phyloP scores from a whole-genome alignment of 2,797 vertebrate species.

The Anguilla marmorata region DNA sequence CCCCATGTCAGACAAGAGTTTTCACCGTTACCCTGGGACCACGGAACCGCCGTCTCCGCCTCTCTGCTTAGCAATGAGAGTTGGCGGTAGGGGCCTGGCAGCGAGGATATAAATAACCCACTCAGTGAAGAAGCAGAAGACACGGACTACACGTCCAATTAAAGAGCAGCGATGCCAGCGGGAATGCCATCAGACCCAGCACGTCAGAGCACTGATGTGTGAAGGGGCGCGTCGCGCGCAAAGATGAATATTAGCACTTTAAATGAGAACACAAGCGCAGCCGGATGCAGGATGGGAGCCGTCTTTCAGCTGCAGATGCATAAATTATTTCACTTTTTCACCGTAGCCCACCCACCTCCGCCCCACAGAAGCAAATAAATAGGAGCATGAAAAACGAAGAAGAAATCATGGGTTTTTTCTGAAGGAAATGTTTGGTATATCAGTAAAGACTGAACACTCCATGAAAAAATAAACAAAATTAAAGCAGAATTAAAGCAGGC shows the following conservation, averaged over 20 bases:
- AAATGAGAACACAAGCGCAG: not conserved
- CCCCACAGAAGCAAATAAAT: not conserved
- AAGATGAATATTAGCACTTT: conserved; percentile 28
- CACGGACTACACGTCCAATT: conserved; percentile 26
- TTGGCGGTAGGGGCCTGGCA: not conserved
- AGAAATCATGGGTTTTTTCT: not conserved
- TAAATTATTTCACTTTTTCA: conserved; percentile 13
- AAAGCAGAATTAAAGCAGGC: conserved; percentile 3
- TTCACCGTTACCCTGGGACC: not conserved
- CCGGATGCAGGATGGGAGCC: not conserved
- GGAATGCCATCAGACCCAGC: conserved; percentile 18
- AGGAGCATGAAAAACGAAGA: too few relatives aligned
- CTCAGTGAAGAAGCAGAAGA: not conserved
- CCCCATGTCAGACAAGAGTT: not conserved
- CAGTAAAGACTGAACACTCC: not conserved
- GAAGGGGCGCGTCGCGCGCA: not conserved
- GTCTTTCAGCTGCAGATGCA: not conserved
- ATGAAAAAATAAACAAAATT: conserved; percentile 3
- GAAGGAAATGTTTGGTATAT: not conserved
- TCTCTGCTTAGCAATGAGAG: not conserved
- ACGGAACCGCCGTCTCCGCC: not conserved
- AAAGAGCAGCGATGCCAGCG: conserved; percentile 21
- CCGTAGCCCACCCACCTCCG: not conserved
- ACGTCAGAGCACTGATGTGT: conserved; percentile 21
- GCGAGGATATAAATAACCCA: conserved; percentile 20